Evolutionary conservation across 92 coral and sea anemone genomes (phyloP).

Genomic region (Zoanthus solanderi): DNA sequence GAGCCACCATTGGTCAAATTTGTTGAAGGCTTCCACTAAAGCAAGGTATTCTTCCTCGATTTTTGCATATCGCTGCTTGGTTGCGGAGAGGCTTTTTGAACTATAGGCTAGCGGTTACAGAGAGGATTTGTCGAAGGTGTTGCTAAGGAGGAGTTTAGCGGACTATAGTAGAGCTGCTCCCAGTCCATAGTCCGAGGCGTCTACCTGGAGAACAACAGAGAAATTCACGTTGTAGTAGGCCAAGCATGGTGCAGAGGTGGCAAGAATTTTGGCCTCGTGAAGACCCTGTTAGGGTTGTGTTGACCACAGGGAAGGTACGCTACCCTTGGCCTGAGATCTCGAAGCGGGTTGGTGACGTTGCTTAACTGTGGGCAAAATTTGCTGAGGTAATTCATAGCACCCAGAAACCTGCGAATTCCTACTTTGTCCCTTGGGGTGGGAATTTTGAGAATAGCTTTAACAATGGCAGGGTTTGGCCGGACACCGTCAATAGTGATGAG

Average conservation of each 20-base stretch:
- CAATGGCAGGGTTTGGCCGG: slow-evolving; percentile 52
- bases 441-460: slow-evolving; percentile 39
- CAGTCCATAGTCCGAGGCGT: background rate
- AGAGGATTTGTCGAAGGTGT: slow-evolving; percentile 54
- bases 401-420: slow-evolving; percentile 56
- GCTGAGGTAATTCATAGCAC: slow-evolving; percentile 17
- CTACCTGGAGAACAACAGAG: slow-evolving; percentile 65
- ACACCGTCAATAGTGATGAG: slow-evolving; percentile 61
- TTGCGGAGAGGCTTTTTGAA: slow-evolving; percentile 38
- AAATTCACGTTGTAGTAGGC: slow-evolving; percentile 53
- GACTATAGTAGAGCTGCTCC: background rate
- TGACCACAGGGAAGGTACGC: slow-evolving; percentile 54
- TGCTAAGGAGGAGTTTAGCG: background rate
- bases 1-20: background rate
- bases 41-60: slow-evolving; percentile 63
- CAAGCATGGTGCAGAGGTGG: slow-evolving; percentile 53
- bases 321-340: slow-evolving; percentile 42
- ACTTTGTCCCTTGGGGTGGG: slow-evolving; percentile 54
- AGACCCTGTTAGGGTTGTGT: slow-evolving; percentile 54
- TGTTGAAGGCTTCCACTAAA: slow-evolving; percentile 62
- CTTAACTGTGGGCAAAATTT: no score
- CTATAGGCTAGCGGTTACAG: slow-evolving; percentile 42
- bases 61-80: slow-evolving; percentile 1
- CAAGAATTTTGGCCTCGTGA: slow-evolving; percentile 8
- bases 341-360: slow-evolving; percentile 46